Evolutionary conservation across 2,113 vertebrate species (phyloP), one percentile per base, ranked within the genome.

Genomic region (Pseudorasbora parva): DNA sequence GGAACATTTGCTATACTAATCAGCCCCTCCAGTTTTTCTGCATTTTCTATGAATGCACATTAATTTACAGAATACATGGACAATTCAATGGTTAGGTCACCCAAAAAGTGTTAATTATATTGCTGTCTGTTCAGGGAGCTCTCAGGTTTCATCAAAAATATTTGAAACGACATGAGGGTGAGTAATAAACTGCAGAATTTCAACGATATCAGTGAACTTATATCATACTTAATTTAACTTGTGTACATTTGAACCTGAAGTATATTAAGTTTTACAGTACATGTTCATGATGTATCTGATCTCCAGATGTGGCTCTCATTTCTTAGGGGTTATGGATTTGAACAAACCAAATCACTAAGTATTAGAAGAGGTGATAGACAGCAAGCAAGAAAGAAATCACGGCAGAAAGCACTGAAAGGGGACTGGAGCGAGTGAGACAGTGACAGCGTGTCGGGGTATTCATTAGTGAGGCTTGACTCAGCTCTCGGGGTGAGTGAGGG

Each of bases 391-490:
- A 49, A 51, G 72, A 54, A 30, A 54, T 54, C n/a, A 49, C 47
- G 64, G 33, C 66, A 69, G 23, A 60, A 14, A 27, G 59, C 23
- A n/a, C 41, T 72, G 56, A 49, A 60, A 75, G 41, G 33, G 37
- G 57, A 27, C 59, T 51, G 78, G 56, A 60, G 57, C 15, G 19
- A n/a, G 47, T 51, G 60, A 66, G 14, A 45, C 27, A 30, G 59
- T 21, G 75, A 66, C 45, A 66, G 30, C 30, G 15, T 25, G 76
- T 73, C 10, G 11, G 30, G 17, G 59, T 54, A 17, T 57, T 80
- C 60, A 80, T 80, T 66, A 80, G 45, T 66, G 60, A 47, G 45
- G 78, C 41, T 80, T 80, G 78, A 80, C 78, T 78, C 57, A 51
- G 78, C 11, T 80, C 25, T 80, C 1, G 23, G 77, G 77, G 59